Base-by-base conservation (phyloP, 2,888 invertebrate genomes). In the Sphinx pinastri region DNA sequence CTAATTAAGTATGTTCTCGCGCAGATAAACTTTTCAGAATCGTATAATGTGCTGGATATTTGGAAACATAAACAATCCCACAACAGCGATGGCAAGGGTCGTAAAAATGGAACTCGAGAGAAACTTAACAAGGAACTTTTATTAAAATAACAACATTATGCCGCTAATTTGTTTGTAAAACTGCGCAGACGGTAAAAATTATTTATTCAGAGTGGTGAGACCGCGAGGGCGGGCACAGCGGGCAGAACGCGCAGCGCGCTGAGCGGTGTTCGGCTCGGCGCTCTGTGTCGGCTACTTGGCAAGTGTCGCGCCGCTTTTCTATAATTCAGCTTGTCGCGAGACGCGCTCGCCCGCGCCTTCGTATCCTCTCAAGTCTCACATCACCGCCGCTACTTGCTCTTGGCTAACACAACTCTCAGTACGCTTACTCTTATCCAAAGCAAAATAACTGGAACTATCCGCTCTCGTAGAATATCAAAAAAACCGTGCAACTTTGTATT, bases 131-230 rank as follows among this genome's bases (percentile, higher is more conserved):
- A 75, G 82, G 79, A 92, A 91, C 87, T 92, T 93, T 93, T 91
- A 92, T 92, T 92, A 93, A 92, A 92, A 92, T 93, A 92, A 91
- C 91, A 90, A 91, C 89, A 92, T 91, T 88, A 88, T 88, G 87
- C 84, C 89, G 90, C 91, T 93, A 93, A 94, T 93, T 93, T 94
- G 91, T 93, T 91, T 91, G 93, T 90, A 90, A 92, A 92, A 91
- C 89, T 91, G 92, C 87, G 91, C 92, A 92, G 92, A 91, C 92
- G 88, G 87, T 89, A 88, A 89, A 90, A 88, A 91, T 93, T 91
- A 93, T 84, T 92, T 92, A 93, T 93, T 93, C 90, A 93, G 83
- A 80, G 86, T 84, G 85, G 85, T 84, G 87, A 83, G 87, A 85
- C 87, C 90, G 87, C 86, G 84, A 81, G 83, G 84, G 81, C 84